Percentiles rank a stretch among this genome's conserved stretches.
phyloP scores from a whole-genome alignment of 1,140 invertebrate genomes.

The Harlomillsia oculata region DNA sequence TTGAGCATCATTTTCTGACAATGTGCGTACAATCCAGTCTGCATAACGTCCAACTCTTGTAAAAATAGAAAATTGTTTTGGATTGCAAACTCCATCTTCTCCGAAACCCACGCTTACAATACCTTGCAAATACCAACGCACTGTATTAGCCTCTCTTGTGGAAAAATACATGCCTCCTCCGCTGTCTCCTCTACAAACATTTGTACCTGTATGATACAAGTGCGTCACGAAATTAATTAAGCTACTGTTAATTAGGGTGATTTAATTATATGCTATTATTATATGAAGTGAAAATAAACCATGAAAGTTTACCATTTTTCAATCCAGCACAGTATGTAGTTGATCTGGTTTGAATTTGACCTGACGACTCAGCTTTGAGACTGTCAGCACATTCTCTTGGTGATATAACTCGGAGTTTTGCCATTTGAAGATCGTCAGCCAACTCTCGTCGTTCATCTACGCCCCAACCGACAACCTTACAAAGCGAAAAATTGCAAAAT shows the following conservation, averaged over 20 bases:
- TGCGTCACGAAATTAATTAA: background rate
- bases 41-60: conserved; percentile 32
- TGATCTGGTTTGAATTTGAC: conserved; percentile 17
- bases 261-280: no score
- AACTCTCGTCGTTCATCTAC: conserved; percentile 17
- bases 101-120: conserved; percentile 24
- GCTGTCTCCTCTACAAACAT: conserved; percentile 33
- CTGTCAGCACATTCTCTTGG: conserved; percentile 20
- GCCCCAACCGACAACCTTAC: conserved; percentile 27
- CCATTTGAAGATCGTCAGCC: conserved; percentile 18
- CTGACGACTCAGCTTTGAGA: background rate
- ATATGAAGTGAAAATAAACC: no score
- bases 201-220: background rate
- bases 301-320: conserved; percentile 26
- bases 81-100: conserved; percentile 24
- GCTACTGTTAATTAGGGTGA: background rate
- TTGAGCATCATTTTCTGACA: conserved; percentile 20
- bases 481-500: background rate
- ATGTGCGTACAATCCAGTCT: conserved; percentile 21
- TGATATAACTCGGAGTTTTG: conserved; percentile 17
- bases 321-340: conserved; percentile 33
- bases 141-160: background rate
- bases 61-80: conserved; percentile 30
- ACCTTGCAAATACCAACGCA: conserved; percentile 32
- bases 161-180: conserved; percentile 31